Base-by-base conservation (phyloP, 2,888 invertebrate genomes). In the Carcina quercana region DNA sequence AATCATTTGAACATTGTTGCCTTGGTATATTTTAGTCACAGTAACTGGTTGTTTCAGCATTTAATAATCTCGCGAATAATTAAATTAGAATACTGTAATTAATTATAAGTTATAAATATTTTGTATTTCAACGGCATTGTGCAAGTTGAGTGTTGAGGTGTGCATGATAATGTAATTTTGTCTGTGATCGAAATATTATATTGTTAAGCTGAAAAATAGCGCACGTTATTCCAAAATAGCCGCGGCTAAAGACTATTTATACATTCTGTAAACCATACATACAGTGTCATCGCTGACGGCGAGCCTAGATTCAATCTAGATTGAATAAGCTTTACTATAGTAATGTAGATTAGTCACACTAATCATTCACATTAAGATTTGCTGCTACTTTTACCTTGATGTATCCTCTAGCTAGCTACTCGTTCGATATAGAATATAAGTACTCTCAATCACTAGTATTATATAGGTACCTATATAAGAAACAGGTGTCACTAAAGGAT, bases 171-270 rank as follows among this genome's bases (percentile, higher is more conserved):
- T 74, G 78, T 79, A 76, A 80, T 80, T 80, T 76, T 80, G 73
- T 79, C 80, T 82, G 82, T 82, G 82, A 82, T 82, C 76, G 58
- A 79, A 78, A 76, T 75, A 72, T 73, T 76, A 73, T 79, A 80
- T 78, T 69, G 65, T 71, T 82, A 80, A 75, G 79, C 78, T 72
- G 73, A 63, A 63, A 59, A 50, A 63, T 45, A 68, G 57, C 68
- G 69, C 70, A 69, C 69, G 58, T 51, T 50, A 44, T 56, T 59
- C 58, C 47, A 38, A 45, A 38, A 53, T 43, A n/a, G n/a, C n/a
- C n/a, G 45, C 48, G 44, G 47, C 38, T 44, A 11, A 5, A n/a
- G 46, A 53, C 50, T 53, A 45, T 53, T 52, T 54, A 55, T 65
- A 60, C 59, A 64, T 62, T 67, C 63, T 62, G 62, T 57, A 48